Conservation (phyloP, 2,888 invertebrate genomes). For the Lordiphosa fenestrarum region DNA sequence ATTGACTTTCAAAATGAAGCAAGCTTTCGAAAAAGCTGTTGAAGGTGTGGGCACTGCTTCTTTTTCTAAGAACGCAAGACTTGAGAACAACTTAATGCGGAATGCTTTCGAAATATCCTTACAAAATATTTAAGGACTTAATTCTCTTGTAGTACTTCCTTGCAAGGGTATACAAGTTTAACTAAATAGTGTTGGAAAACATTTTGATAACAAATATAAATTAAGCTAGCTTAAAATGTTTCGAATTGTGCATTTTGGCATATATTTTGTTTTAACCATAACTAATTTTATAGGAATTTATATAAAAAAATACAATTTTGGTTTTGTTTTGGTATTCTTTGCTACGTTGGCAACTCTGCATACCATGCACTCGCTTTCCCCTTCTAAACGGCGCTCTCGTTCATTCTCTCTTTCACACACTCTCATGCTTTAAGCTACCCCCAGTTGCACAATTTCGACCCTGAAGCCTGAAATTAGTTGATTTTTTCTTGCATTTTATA, state of each 20-base stretch:
- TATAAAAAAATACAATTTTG: constrained; percentile 41
- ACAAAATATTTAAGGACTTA: too few relatives aligned
- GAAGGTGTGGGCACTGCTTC: too few relatives aligned
- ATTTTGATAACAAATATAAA: background rate
- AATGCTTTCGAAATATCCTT: too few relatives aligned
- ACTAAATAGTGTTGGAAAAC: too few relatives aligned
- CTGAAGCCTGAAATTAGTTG: background rate
- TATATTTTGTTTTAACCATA: constrained; percentile 5
- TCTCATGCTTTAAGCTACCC: constrained; percentile 14
- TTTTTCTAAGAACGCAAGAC: too few relatives aligned
- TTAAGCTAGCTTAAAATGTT: background rate
- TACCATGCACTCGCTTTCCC: constrained; percentile 4
- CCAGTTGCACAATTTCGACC: constrained; percentile 8
- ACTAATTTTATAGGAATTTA: constrained; percentile 9
- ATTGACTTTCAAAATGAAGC: too few relatives aligned
- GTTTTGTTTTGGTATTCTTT: constrained; percentile 20
- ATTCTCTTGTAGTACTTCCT: too few relatives aligned
- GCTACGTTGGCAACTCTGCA: constrained; percentile 44
- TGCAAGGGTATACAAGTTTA: too few relatives aligned
- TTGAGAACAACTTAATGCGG: too few relatives aligned
- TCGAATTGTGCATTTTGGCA: constrained; percentile 1
- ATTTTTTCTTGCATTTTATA: constrained; percentile 20
- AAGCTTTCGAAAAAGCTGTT: too few relatives aligned
- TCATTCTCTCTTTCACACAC: background rate
- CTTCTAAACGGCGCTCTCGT: background rate